phyloP scores from a whole-genome alignment of 2,113 vertebrate species.

The Malaclemys terrapin region DNA sequence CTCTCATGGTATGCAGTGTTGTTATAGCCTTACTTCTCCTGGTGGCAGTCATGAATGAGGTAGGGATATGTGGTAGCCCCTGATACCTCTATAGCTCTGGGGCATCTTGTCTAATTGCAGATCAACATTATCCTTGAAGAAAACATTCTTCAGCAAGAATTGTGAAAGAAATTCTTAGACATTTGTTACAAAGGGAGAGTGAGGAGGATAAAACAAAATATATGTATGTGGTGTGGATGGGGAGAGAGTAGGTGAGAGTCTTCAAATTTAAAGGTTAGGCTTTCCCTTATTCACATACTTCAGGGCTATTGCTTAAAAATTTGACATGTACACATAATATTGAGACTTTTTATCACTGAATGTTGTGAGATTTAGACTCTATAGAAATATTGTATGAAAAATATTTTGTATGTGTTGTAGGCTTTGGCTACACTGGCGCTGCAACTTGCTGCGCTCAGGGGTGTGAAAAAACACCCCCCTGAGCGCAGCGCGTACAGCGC shows the following conservation, averaged over 20 bases:
- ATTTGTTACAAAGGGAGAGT: neutral
- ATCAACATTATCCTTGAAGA: neutral
- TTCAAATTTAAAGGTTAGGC: neutral
- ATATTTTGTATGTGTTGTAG: neutral
- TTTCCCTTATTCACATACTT: neutral
- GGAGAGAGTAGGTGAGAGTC: neutral
- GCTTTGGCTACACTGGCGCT: too few relatives aligned
- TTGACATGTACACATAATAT: neutral
- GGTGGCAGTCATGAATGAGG: neutral
- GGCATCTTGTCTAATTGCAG: neutral
- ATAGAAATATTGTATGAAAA: neutral
- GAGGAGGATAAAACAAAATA: neutral
- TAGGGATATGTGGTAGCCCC: neutral
- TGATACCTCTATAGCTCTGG: neutral
- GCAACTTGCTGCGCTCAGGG: too few relatives aligned
- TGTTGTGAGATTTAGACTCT: neutral
- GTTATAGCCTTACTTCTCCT: neutral
- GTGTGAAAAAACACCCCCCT: too few relatives aligned
- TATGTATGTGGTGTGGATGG: too few relatives aligned
- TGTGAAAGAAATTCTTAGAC: neutral
- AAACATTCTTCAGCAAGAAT: neutral
- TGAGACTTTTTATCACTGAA: neutral
- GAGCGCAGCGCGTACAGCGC: too few relatives aligned
- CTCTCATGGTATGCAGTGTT: neutral
- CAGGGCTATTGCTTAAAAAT: neutral